A percentile compares a stretch with the other conserved stretches of the same genome.
phyloP scores from a whole-genome alignment of 1,140 invertebrate species.

The Heliothis subflexa region DNA sequence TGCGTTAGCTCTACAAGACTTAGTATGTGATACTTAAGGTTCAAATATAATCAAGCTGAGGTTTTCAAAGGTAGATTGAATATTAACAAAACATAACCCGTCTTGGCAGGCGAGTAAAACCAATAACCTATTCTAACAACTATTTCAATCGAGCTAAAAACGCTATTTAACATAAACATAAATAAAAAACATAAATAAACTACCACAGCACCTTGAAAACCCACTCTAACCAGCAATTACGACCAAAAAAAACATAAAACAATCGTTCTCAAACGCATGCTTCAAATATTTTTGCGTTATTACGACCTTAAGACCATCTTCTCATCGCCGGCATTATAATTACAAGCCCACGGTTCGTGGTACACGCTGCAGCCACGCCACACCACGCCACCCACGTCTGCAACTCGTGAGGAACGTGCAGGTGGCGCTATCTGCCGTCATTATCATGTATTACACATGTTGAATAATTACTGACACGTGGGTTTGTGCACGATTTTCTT shows the following conservation, averaged over 20 bases:
- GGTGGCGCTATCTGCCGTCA: constrained; percentile 26
- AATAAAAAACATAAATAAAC: no score
- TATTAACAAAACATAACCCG: no score
- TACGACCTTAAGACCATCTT: background rate
- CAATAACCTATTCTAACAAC: no score
- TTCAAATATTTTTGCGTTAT: constrained; percentile 9
- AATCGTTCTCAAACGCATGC: background rate
- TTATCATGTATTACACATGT: constrained; percentile 17
- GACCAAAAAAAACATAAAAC: constrained; percentile 1
- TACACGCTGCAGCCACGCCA: background rate
- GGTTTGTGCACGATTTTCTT: constrained; percentile 3
- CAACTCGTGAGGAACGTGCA: constrained; percentile 12
- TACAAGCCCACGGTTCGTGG: constrained; percentile 15
- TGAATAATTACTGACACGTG: constrained; percentile 22
- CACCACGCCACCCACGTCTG: constrained; percentile 1
- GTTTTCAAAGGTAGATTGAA: no score
- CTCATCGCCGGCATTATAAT: background rate
- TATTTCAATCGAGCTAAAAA: no score
- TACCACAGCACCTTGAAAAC: constrained; percentile 4
- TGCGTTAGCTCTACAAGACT: no score
- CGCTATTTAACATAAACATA: no score
- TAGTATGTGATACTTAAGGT: no score
- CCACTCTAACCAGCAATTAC: background rate
- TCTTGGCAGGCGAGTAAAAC: no score
- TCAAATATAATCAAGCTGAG: no score